These are phyloP conservation scores for Drosophila borborema DNA, from an alignment of 2,888 invertebrate species.

Conservation along the genomic window DNA sequence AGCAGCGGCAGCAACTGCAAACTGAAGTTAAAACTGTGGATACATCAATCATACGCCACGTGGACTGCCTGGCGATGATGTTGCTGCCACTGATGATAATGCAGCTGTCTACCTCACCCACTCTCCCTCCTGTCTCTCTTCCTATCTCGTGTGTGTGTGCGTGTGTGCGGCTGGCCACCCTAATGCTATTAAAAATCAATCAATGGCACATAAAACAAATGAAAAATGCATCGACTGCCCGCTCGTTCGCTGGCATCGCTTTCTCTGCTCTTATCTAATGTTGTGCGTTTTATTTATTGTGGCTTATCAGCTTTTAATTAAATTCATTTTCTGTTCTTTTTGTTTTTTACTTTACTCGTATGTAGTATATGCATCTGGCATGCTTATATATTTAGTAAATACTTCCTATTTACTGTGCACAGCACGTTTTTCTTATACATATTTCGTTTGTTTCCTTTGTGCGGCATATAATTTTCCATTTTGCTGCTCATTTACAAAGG, in stretches of 20 bases:
- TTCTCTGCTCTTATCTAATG: slow-evolving; percentile 23
- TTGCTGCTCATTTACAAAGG: not conserved
- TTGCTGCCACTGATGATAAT: slow-evolving; percentile 37
- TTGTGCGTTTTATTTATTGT: slow-evolving; percentile 33
- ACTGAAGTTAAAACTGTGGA: slow-evolving; percentile 48
- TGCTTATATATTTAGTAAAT: slow-evolving; percentile 29
- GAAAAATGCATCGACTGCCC: slow-evolving; percentile 59
- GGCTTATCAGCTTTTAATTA: slow-evolving; percentile 73
- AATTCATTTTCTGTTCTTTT: slow-evolving; percentile 29
- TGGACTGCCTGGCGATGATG: slow-evolving; percentile 63
- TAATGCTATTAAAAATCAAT: slow-evolving; percentile 80
- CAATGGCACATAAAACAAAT: slow-evolving; percentile 74
- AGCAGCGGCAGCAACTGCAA: slow-evolving; percentile 14
- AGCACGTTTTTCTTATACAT: slow-evolving; percentile 48
- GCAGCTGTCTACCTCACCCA: slow-evolving; percentile 33
- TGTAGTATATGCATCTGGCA: slow-evolving; percentile 30
- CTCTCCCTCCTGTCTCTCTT: not conserved
- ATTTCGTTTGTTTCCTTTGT: slow-evolving; percentile 30
- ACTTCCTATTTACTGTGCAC: slow-evolving; percentile 70
- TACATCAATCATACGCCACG: slow-evolving; percentile 78
- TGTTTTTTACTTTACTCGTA: slow-evolving; percentile 4
- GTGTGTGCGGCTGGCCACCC: slow-evolving; percentile 27
- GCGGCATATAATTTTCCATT: slow-evolving; percentile 19
- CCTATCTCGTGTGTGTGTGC: slow-evolving; percentile 6
- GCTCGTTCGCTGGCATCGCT: slow-evolving; percentile 27